Base-by-base conservation (phyloP, 1,140 invertebrate genomes). In the Ips nitidus region DNA sequence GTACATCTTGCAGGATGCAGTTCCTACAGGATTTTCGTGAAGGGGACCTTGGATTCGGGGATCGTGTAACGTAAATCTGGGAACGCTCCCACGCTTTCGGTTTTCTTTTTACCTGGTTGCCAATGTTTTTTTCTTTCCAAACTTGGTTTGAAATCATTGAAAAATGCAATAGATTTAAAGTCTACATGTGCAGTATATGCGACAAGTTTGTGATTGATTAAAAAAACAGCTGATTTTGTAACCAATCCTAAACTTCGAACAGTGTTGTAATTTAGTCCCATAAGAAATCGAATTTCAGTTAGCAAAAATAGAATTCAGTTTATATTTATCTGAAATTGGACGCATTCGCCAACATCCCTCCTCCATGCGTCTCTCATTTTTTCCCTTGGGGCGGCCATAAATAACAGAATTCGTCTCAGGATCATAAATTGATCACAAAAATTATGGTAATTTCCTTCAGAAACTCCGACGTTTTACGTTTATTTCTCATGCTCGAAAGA, bases 401-500 rank as follows among this genome's bases (percentile, higher is more conserved):
- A 47, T 5, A 47, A 47, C 1, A 47, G 4, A 47, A n/a, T 47
- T n/a, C 4, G 4, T 4, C 45, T 47, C 22, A 22, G 22, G 22
- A 22, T 22, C 22, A 22, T 22, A 22, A 22, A 22, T 22, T 22
- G 22, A 50, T 55, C 53, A 59, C 38, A n/a, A 59, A 65, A 65
- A 65, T 65, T 65, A 65, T 65, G 63, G n/a, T 41, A 57, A 62
- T 62, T 22, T 50, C 37, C 5, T 40, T 4, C 6, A 62, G 22
- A 50, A 50, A 62, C 37, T 8, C 3, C 4, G 45, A 62, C 39
- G 8, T 37, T 55, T 55, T 43, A 36, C 38, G 60, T 59, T 50
- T 68, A 68, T 55, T 50, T 61, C 39, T 61, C 57, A 61, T 55
- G 66, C 38, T 63, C 42, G 61, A 59, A 56, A 57, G 68, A 70